Evolutionary conservation across 1,140 invertebrate species (phyloP).

Genomic region (Rhizoglyphus robini): DNA sequence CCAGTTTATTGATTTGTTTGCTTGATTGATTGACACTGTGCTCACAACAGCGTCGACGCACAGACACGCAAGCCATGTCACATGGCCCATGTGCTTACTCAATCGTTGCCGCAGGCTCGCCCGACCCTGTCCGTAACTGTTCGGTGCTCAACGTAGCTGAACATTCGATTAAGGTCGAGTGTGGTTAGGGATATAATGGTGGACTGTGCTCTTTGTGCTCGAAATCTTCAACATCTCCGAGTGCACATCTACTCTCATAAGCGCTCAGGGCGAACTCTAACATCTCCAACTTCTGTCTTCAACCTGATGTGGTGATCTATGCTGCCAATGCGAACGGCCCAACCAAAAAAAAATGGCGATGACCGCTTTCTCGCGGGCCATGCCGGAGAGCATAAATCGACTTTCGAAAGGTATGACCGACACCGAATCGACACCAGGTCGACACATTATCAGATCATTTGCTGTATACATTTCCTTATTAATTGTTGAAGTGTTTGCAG

Average conservation of each 20-base stretch:
- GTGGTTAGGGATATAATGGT: slow-evolving; percentile 67
- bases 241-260: slow-evolving; percentile 34
- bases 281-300: slow-evolving; percentile 38
- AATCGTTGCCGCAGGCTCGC: slow-evolving; percentile 32
- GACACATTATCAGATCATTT: neutral
- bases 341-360: slow-evolving; percentile 59
- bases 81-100: slow-evolving; percentile 29
- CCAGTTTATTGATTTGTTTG: no score
- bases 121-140: slow-evolving; percentile 64
- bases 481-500: slow-evolving; percentile 13
- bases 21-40: no score
- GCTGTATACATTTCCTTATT: no score
- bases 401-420: slow-evolving; percentile 1
- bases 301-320: slow-evolving; percentile 56
- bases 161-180: slow-evolving; percentile 60
- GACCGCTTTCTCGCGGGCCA: slow-evolving; percentile 60
- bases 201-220: slow-evolving; percentile 59
- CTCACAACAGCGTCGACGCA: slow-evolving; percentile 24
- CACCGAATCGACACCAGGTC: neutral
- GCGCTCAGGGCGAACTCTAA: slow-evolving; percentile 43
- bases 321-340: slow-evolving; percentile 72
- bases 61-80: no score
- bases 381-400: slow-evolving; percentile 23
- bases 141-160: slow-evolving; percentile 71
- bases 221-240: slow-evolving; percentile 51